phyloP scores from a whole-genome alignment of 2,888 invertebrate species.

The Danaus chrysippus region DNA sequence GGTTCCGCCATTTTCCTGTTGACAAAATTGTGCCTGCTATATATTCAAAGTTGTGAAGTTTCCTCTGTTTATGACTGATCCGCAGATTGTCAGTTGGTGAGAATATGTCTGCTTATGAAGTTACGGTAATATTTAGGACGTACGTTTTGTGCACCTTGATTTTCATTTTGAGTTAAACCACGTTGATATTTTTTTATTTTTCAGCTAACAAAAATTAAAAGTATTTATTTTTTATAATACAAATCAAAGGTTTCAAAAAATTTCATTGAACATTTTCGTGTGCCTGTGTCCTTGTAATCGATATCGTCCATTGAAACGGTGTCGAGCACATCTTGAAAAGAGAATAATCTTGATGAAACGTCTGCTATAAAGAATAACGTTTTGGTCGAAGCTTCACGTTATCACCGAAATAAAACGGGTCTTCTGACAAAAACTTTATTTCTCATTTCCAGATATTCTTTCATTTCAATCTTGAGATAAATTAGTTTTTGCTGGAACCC shows the following conservation, averaged over 20 bases:
- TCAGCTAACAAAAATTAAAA: not conserved
- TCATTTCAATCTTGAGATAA: not conserved
- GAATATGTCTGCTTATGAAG: not conserved
- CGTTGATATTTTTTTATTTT: not conserved
- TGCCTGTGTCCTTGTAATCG: conserved; percentile 41
- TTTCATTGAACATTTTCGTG: not conserved
- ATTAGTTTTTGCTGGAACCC: not conserved
- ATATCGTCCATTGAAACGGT: conserved; percentile 51
- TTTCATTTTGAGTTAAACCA: not conserved
- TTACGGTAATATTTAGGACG: not conserved
- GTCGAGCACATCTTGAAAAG: conserved; percentile 56
- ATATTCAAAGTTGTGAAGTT: conserved; percentile 73
- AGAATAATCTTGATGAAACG: conserved; percentile 71
- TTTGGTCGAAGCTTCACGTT: conserved; percentile 44
- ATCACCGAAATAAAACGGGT: conserved; percentile 50
- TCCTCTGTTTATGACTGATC: conserved; percentile 62
- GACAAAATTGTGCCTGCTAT: conserved; percentile 73
- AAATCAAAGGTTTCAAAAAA: not conserved
- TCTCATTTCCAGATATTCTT: not conserved
- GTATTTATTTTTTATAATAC: too few relatives aligned
- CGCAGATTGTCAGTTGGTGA: conserved; percentile 44
- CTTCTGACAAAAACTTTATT: conserved; percentile 32
- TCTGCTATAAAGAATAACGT: conserved; percentile 60
- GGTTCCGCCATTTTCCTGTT: conserved; percentile 76
- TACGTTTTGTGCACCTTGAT: not conserved